Evolutionary conservation across 2,797 vertebrate species (phyloP), one percentile per base, ranked within the genome.

Genomic region (Sylvia borin): DNA sequence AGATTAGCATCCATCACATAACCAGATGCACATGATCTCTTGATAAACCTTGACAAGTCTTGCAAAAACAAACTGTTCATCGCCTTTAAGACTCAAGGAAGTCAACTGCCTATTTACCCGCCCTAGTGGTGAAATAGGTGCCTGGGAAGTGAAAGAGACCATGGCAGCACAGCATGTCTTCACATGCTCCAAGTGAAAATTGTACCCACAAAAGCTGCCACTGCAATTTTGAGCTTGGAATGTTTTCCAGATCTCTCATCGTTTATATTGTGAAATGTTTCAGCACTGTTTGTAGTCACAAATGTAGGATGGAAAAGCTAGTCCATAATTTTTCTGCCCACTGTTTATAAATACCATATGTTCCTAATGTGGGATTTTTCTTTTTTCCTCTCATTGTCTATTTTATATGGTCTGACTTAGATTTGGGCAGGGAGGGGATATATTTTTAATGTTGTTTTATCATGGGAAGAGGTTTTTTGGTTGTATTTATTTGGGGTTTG

Each of bases 221-320:
- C 85, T 93, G 83, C 77, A 90, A 50, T 97, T 97, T 92, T 74
- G 68, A 92, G 66, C 60, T 85, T 88, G 64, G 67, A 94, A 87
- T 51, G 11, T 83, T 93, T 58, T 94, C 83, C 87, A 88, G 74
- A 75, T 88, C 84, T 71, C 66, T 82, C 80, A 47, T 64, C 61
- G 76, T 84, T 96, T 95, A 92, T 85, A 42, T 6, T 73, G 75
- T 91, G 90, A 82, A 95, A 96, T 93, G 86, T 95, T 94, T 92
- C 77, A 76, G 43, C 79, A 80, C 55, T 73, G 54, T 92, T 81
- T 90, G 76, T 88, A 95, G 61, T 93, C 76, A 57, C 1, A 5
- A 90, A 81, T 72, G 75, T 84, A 91, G 87, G 58, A 58, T 92
- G 54, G 87, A 95, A 96, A 96, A 96, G 40, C 34, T 55, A 85